Evolutionary conservation across 1,140 invertebrate species (phyloP), one percentile per base, ranked within the genome.

Genomic region (Psix sp.): DNA sequence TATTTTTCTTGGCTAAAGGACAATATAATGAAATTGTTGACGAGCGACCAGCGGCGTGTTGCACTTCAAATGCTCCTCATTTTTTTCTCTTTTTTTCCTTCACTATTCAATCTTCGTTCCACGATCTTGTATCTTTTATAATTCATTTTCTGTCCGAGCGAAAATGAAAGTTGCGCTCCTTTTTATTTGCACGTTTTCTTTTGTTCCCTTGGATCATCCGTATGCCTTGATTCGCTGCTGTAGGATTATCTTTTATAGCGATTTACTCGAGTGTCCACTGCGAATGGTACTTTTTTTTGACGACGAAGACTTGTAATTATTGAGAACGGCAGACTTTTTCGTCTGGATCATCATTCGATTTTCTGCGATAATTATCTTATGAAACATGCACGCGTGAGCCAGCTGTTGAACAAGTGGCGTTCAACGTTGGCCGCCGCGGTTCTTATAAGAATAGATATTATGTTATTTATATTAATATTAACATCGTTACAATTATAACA

Each of bases 381-480:
- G 35, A 72, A 60, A 72, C 39, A 65, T 59, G 45, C 14, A 60
- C 49, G 29, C 29, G 57, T 29, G 6, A 9, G 57, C 29, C 49
- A 65, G 54, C 63, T 33, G 11, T n/a, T 6, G 46, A 52, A 39
- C 33, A 33, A 38, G 9, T 17, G n/a, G n/a, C n/a, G n/a, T 46
- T 46, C 26, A 11, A n/a, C 24, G 21, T 48, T 49, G 48, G 18
- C 46, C 56, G 45, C 63, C 54, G 49, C 49, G 56, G 39, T 18
- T 62, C 39, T 77, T 77, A 79, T 52, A 74, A 72, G 80, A 80
- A 81, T 76, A 65, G 83, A 78, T 80, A 84, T 85, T 86, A 83
- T 68, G 81, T 87, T 87, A 86, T 87, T 83, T 85, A 85, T 85
- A 86, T 84, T 80, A 86, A 82, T 81, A 84, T 85, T 84, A 86